Conservation (phyloP, 1,140 invertebrate genomes). For the Drosophila aff. region DNA sequence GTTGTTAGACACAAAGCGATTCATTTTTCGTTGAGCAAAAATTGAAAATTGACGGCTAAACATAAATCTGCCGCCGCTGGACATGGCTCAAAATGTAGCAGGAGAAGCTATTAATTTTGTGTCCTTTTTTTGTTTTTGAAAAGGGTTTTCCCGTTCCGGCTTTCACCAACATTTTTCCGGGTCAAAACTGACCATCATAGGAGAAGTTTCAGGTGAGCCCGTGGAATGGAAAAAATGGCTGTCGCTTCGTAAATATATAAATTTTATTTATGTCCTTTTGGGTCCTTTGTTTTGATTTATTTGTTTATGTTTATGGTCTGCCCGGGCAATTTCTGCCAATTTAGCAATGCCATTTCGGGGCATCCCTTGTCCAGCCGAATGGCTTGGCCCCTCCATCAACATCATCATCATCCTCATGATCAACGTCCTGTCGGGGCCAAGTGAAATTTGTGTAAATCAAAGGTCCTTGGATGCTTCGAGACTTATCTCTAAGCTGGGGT, state of each 20-base stretch:
- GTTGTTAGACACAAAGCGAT: constrained; percentile 20
- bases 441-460: constrained; percentile 69
- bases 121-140: constrained; percentile 54
- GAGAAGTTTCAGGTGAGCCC: constrained; percentile 46
- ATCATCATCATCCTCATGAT: constrained; percentile 24
- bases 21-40: constrained; percentile 24
- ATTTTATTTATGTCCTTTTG: constrained; percentile 53
- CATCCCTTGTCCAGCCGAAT: constrained; percentile 14
- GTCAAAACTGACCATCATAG: constrained; percentile 6
- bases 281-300: constrained; percentile 68
- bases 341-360: constrained; percentile 57
- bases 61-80: constrained; percentile 60
- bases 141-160: constrained; percentile 58
- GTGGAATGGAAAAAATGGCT: constrained; percentile 41
- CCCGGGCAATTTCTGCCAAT: constrained; percentile 74
- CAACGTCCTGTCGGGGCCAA: constrained; percentile 22
- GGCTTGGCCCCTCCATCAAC: constrained; percentile 10
- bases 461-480: constrained; percentile 31
- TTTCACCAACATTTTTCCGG: constrained; percentile 19
- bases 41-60: constrained; percentile 52
- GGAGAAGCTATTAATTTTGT: constrained; percentile 55
- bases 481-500: no score
- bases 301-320: constrained; percentile 71
- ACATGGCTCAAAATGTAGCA: neutral
- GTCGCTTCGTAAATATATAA: constrained; percentile 50